phyloP scores from a whole-genome alignment of 2,797 vertebrate species.

The Rhinella marina region DNA sequence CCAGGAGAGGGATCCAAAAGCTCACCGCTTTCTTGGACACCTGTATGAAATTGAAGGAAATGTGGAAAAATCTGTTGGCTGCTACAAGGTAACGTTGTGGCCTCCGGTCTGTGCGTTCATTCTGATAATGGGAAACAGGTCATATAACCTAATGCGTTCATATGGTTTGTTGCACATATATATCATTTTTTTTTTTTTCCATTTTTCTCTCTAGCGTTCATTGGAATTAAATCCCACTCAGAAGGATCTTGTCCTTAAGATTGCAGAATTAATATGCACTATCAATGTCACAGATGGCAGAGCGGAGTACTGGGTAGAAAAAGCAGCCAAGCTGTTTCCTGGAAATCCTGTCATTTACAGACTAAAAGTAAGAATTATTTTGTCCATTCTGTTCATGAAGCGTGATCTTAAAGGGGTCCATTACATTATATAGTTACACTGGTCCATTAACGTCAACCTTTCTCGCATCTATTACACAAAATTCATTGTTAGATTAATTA shows the following conservation, averaged over 20 bases:
- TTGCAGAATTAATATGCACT: slow-evolving; percentile 91
- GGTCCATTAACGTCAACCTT: too few species aligned
- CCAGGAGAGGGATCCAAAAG: slow-evolving; percentile 96
- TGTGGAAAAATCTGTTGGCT: slow-evolving; percentile 89
- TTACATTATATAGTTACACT: too few species aligned
- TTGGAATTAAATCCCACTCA: slow-evolving; percentile 94
- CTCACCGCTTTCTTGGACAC: slow-evolving; percentile 93
- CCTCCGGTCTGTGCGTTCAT: neutral
- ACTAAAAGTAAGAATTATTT: slow-evolving; percentile 82
- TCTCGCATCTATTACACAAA: too few species aligned
- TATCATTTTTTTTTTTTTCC: too few species aligned
- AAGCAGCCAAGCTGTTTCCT: slow-evolving; percentile 88
- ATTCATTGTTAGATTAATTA: too few species aligned
- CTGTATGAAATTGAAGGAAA: slow-evolving; percentile 91
- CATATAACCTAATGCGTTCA: too few species aligned
- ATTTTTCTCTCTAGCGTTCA: slow-evolving; percentile 79
- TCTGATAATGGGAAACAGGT: too few species aligned
- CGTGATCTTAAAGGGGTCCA: too few species aligned
- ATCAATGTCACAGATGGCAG: slow-evolving; percentile 85
- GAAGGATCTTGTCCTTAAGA: slow-evolving; percentile 93
- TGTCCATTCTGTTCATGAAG: neutral
- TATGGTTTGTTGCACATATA: neutral
- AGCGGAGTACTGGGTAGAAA: slow-evolving; percentile 95
- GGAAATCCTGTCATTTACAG: slow-evolving; percentile 88
- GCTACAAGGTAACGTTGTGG: slow-evolving; percentile 84